Conservation (phyloP, 1,140 invertebrate genomes). For the Neodiprion pinetum region DNA sequence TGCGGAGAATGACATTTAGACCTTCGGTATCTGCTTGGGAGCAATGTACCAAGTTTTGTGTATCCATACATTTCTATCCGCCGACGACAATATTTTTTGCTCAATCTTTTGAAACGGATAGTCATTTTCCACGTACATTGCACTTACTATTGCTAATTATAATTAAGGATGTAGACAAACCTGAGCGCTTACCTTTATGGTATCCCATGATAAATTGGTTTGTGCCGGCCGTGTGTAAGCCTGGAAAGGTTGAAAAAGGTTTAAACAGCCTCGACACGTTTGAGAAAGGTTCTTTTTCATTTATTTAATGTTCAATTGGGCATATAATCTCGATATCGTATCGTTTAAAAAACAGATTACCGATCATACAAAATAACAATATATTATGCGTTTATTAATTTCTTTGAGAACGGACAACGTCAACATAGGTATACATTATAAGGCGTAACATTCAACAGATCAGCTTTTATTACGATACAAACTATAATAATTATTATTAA, state of each 20-base stretch:
- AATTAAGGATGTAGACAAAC: too few relatives aligned
- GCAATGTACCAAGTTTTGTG: too few relatives aligned
- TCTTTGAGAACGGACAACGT: not conserved
- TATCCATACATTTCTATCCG: too few relatives aligned
- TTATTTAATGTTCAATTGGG: not conserved
- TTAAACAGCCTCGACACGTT: not conserved
- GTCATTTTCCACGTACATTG: too few relatives aligned
- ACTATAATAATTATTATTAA: constrained; percentile 42
- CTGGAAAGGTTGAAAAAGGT: not conserved
- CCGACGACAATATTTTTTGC: too few relatives aligned
- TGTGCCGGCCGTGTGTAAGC: not conserved
- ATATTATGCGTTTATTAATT: not conserved
- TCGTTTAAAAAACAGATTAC: constrained; percentile 58
- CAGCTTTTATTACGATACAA: constrained; percentile 35
- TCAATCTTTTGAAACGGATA: too few relatives aligned
- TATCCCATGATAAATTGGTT: too few relatives aligned
- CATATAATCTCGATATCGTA: constrained; percentile 33
- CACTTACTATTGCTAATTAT: too few relatives aligned
- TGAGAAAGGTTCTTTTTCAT: not conserved
- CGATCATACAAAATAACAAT: constrained; percentile 60
- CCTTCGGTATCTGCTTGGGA: too few relatives aligned
- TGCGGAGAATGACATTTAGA: too few relatives aligned
- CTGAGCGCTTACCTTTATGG: too few relatives aligned
- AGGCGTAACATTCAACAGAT: constrained; percentile 2
- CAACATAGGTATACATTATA: not conserved